Evolutionary conservation across 2,113 vertebrate genomes (phyloP).

Genomic region (Triplophysa siluroides): DNA sequence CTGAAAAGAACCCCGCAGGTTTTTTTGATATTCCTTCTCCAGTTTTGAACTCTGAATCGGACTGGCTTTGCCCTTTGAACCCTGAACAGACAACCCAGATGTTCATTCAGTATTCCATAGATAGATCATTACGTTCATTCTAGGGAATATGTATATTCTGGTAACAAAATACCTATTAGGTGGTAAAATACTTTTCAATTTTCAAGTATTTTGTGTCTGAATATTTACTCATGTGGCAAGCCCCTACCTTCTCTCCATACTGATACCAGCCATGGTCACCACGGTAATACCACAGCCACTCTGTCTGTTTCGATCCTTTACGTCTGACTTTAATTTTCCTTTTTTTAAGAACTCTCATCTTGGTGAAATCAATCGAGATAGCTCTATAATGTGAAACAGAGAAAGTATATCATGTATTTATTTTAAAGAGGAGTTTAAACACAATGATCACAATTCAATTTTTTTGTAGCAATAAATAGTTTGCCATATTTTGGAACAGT

Average conservation of each 20-base stretch:
- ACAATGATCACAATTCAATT: no score
- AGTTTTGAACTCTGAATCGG: slow-evolving; percentile 55
- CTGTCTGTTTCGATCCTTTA: slow-evolving; percentile 55
- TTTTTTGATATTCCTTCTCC: slow-evolving; percentile 61
- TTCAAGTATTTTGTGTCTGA: no score
- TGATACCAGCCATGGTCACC: slow-evolving; percentile 53
- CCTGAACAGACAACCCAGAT: slow-evolving; percentile 42
- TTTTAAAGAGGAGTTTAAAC: not conserved
- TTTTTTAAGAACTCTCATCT: slow-evolving; percentile 62
- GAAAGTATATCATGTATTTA: not conserved
- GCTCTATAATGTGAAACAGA: slow-evolving; percentile 53
- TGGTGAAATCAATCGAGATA: slow-evolving; percentile 66
- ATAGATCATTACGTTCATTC: no score
- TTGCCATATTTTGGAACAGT: no score
- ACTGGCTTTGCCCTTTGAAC: slow-evolving; percentile 45
- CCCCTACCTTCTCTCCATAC: slow-evolving; percentile 65
- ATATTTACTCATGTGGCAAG: not conserved
- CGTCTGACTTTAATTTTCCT: slow-evolving; percentile 62
- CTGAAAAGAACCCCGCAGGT: slow-evolving; percentile 39
- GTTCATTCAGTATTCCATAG: no score
- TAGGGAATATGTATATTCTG: no score
- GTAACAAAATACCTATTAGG: no score
- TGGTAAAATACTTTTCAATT: no score
- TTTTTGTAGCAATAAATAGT: not conserved
- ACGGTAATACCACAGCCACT: slow-evolving; percentile 70